phyloP scores from a whole-genome alignment of 2,888 invertebrate species.

The Protula sp. region DNA sequence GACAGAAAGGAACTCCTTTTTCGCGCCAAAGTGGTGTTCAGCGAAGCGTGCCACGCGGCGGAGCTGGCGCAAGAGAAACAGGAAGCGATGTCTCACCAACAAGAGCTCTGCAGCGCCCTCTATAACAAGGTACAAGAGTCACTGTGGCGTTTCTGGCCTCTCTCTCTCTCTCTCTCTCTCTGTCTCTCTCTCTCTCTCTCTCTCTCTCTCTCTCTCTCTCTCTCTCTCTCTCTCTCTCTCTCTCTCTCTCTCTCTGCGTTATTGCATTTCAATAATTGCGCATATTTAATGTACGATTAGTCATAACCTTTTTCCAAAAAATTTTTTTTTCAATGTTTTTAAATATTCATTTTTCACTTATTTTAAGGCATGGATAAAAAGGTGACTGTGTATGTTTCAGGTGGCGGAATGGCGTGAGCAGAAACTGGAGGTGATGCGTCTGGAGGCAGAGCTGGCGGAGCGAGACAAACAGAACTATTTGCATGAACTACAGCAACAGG shows the following conservation, averaged over 20 bases:
- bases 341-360: not conserved
- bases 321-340: not conserved
- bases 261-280: too few species aligned
- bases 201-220: not conserved
- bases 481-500: slow-evolving; percentile 26
- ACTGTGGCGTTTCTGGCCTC: not conserved
- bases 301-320: too few species aligned
- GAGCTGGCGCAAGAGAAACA: slow-evolving; percentile 36
- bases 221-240: not conserved
- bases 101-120: slow-evolving; percentile 36
- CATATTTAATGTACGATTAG: too few species aligned
- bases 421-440: slow-evolving; percentile 36
- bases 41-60: slow-evolving; percentile 33
- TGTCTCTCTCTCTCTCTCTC: not conserved
- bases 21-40: slow-evolving; percentile 34
- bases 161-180: not conserved
- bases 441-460: slow-evolving; percentile 37
- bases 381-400: slow-evolving; percentile 18
- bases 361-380: not conserved
- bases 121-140: slow-evolving; percentile 38
- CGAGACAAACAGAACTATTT: slow-evolving; percentile 22
- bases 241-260: too few species aligned
- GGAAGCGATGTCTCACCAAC: slow-evolving; percentile 35
- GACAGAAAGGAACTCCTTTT: slow-evolving; percentile 42
- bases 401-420: slow-evolving; percentile 39